These are phyloP conservation scores for Sylvilagus floridanus DNA, from an alignment of 2,797 vertebrate species.

Conservation along the genomic window DNA sequence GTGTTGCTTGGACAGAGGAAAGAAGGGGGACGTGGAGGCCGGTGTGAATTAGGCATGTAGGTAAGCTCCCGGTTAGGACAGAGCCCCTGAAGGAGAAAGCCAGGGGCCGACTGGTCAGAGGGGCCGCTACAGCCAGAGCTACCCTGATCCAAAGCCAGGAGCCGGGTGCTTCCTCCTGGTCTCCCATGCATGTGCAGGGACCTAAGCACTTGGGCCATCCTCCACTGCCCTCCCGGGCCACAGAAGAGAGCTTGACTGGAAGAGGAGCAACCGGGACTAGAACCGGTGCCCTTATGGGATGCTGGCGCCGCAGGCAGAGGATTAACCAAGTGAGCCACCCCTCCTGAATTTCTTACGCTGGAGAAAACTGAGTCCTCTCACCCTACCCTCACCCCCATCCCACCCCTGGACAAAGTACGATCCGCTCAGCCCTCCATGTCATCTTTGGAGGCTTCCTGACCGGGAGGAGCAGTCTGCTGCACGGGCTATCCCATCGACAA, in stretches of 20 bases:
- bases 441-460: background rate
- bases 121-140: no score
- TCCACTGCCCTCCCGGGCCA: no score
- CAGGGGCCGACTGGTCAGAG: background rate
- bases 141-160: no score
- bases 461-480: background rate
- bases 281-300: no score
- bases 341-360: slow-evolving; percentile 26
- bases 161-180: no score
- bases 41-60: background rate
- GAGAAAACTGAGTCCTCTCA: background rate
- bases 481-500: background rate
- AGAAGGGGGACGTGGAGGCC: background rate
- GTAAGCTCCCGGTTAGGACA: background rate
- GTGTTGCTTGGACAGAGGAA: background rate
- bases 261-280: no score
- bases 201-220: no score
- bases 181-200: no score
- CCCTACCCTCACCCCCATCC: background rate
- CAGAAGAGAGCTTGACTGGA: no score
- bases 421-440: background rate
- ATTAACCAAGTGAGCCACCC: background rate
- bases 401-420: background rate
- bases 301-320: no score
- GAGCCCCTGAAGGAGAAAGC: background rate